Evolutionary conservation across 2,797 vertebrate species (phyloP).

Genomic region (Spinus pinus): DNA sequence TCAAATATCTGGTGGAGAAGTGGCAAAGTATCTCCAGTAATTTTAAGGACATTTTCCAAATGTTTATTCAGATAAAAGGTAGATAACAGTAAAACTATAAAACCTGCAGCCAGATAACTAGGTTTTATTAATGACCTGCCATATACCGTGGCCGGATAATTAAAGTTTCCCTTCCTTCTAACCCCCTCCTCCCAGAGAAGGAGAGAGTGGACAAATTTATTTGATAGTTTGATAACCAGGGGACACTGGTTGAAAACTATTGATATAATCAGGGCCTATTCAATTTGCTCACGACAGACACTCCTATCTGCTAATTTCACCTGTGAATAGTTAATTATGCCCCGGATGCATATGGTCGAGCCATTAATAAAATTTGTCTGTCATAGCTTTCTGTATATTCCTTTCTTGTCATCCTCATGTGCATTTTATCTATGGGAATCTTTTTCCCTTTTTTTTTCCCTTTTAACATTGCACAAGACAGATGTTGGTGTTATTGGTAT

Average conservation of each 20-base stretch:
- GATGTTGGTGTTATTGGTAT: conserved; percentile 58
- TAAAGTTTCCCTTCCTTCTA: conserved; percentile 84
- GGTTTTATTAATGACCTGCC: conserved; percentile 99
- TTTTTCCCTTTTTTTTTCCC: conserved; percentile 19
- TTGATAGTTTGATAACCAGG: conserved; percentile 96
- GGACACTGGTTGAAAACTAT: conserved; percentile 84
- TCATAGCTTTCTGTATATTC: conserved; percentile 76
- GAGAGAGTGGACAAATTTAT: conserved; percentile 94
- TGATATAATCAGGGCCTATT: conserved; percentile 92
- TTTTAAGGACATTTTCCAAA: conserved; percentile 87
- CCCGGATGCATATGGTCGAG: conserved; percentile 86
- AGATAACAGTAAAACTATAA: conserved; percentile 82
- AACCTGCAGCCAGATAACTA: conserved; percentile 90
- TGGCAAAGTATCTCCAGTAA: conserved; percentile 86
- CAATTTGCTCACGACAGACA: conserved; percentile 83
- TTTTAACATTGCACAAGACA: conserved; percentile 65
- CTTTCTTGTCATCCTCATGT: conserved; percentile 72
- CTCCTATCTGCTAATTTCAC: conserved; percentile 97
- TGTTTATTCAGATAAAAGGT: conserved; percentile 93
- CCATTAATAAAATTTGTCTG: conserved; percentile 96
- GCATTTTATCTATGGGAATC: conserved; percentile 77
- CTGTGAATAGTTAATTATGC: conserved; percentile 98
- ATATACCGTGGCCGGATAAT: conserved; percentile 90
- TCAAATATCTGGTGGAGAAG: conserved; percentile 79
- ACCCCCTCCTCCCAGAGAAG: conserved; percentile 67